These are phyloP conservation scores for Megaptera novaeangliae DNA, from an alignment of 2,113 vertebrate genomes.

Conservation along the genomic window DNA sequence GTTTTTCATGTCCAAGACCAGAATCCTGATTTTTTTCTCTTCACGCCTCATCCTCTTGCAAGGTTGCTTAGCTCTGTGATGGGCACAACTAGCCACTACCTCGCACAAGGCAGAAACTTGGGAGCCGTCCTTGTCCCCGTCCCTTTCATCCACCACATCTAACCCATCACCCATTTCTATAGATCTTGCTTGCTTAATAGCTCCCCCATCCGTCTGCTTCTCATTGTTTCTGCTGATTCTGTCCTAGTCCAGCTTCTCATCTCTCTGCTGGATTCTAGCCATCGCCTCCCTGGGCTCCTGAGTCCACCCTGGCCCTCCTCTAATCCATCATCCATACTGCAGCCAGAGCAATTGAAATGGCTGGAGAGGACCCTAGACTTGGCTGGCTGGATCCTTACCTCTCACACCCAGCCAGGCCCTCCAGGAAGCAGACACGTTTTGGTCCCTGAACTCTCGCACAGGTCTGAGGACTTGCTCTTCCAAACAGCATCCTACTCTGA, in stretches of 20 bases:
- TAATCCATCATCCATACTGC: background rate
- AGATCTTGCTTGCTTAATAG: background rate
- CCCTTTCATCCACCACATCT: background rate
- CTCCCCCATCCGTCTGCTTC: background rate
- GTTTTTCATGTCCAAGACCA: background rate
- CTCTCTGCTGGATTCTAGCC: background rate
- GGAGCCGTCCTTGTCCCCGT: background rate
- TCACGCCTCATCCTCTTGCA: background rate
- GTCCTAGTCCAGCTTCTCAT: background rate
- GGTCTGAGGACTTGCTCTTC: background rate
- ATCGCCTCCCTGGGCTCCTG: background rate
- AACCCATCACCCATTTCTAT: background rate
- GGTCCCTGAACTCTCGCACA: background rate
- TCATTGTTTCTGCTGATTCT: background rate
- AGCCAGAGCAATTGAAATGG: background rate
- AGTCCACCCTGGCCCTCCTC: background rate
- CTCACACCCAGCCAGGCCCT: background rate
- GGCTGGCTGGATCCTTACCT: background rate
- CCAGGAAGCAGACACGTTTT: background rate
- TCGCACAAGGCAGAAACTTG: background rate
- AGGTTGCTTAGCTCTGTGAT: background rate
- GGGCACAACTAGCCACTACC: background rate
- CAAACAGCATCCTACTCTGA: background rate
- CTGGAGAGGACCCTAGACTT: background rate
- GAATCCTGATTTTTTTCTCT: background rate